Evolutionary conservation across 2,888 invertebrate genomes (phyloP).

Genomic region (Erebia epiphron): DNA sequence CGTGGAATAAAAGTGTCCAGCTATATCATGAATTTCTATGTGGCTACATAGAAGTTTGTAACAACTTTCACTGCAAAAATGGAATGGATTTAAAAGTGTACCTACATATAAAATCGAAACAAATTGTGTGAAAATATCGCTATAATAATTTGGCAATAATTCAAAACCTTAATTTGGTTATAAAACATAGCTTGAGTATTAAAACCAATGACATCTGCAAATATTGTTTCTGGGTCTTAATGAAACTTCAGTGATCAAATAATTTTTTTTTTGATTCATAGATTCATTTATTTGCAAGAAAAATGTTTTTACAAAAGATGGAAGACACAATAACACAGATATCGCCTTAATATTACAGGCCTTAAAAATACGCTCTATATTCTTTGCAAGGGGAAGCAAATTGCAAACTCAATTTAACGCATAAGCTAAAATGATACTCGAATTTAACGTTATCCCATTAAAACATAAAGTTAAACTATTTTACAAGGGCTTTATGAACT

Average conservation of each 20-base stretch:
- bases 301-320: too few species aligned
- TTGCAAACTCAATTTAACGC: neutral
- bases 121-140: conserved; percentile 2
- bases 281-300: too few species aligned
- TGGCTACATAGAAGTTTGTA: conserved; percentile 24
- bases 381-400: neutral
- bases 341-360: too few species aligned
- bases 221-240: too few species aligned
- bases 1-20: too few species aligned
- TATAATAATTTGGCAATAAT: neutral
- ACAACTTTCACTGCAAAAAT: conserved; percentile 32
- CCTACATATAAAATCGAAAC: conserved; percentile 22
- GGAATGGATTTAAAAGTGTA: conserved; percentile 31
- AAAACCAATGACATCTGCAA: neutral
- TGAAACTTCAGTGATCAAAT: too few species aligned
- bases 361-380: too few species aligned
- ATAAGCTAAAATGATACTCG: neutral
- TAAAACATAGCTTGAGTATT: too few species aligned
- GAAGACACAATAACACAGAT: too few species aligned
- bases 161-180: neutral
- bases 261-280: too few species aligned
- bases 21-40: too few species aligned
- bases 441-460: conserved; percentile 3
- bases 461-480: conserved; percentile 27
- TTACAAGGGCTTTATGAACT: conserved; percentile 30